These are phyloP conservation scores for Philereme vetulata DNA, from an alignment of 2,888 invertebrate genomes.

Conservation along the genomic window DNA sequence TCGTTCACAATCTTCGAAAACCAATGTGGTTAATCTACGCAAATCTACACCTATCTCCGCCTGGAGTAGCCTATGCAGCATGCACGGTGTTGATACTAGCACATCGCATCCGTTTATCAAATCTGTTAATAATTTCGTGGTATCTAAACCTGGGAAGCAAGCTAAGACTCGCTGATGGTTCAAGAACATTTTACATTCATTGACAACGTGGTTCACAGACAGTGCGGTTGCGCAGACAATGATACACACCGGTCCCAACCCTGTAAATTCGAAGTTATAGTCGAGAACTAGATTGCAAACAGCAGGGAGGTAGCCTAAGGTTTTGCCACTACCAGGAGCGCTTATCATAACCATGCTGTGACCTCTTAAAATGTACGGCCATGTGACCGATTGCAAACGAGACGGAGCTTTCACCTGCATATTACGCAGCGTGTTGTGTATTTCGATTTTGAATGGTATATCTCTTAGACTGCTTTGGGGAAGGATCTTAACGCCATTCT, in stretches of 20 bases:
- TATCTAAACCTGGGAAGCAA: conserved; percentile 71
- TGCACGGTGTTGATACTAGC: conserved; percentile 87
- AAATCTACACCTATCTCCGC: conserved; percentile 80
- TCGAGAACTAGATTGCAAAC: conserved; percentile 85
- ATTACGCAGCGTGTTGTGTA: conserved; percentile 57
- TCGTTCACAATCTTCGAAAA: conserved; percentile 88
- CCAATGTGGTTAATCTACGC: conserved; percentile 85
- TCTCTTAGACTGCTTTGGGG: conserved; percentile 59
- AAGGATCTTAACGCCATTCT: conserved; percentile 59
- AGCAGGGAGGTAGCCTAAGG: conserved; percentile 87
- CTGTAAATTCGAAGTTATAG: conserved; percentile 54
- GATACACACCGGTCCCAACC: conserved; percentile 85
- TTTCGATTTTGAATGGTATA: conserved; percentile 60
- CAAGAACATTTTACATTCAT: conserved; percentile 68
- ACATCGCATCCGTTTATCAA: conserved; percentile 88
- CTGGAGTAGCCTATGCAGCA: conserved; percentile 74
- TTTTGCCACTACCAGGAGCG: conserved; percentile 86
- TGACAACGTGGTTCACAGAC: conserved; percentile 78
- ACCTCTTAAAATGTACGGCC: conserved; percentile 87
- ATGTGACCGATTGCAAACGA: conserved; percentile 87
- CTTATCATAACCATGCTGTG: conserved; percentile 86
- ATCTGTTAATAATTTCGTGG: conserved; percentile 60
- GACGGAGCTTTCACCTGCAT: conserved; percentile 68
- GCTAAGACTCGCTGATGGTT: conserved; percentile 61
- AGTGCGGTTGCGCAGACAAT: conserved; percentile 86